Base-by-base conservation (phyloP, 2,113 vertebrate genomes). In the Malurus alboscapulatus region DNA sequence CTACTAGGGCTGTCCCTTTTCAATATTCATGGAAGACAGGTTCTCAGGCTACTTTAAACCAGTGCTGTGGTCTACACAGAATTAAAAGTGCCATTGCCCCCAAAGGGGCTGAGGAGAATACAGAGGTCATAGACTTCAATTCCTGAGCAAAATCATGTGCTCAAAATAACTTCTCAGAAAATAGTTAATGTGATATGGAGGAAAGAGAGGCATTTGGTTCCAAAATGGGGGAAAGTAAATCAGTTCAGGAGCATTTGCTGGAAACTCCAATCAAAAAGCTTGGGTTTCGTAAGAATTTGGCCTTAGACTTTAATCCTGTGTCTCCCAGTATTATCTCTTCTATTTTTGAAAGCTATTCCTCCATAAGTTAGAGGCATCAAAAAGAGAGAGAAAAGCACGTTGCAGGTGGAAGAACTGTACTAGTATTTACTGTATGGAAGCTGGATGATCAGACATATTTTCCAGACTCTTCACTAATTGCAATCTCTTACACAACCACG, bases 391-490 rank as follows among this genome's bases (percentile, higher is more conserved):
- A 59, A 14, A 83, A 71, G 25, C 8, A 69, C 1, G 0, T 24
- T 83, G 61, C 54, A 79, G 36, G 24, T 7, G 10, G 7, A 69
- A 34, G 58, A 82, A 48, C 30, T 51, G 34, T 12, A 50, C 5
- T 21, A 26, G 24, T 12, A 62, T 38, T 58, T 30, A 67, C 5
- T 57, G 19, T 6, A 44, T 14, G 36, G 62, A 84, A 87, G 53
- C 19, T 75, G 45, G 17, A 78, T 48, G 82, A 87, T 44, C 0
- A 2, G 21, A 72, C 45, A 73, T 1, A 3, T 65, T 87, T 81
- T 81, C 59, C 90, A 88, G 36, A 14, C 51, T 71, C 79, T 66
- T 82, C 32, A 69, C 84, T 87, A 76, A 87, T 72, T 65, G 38
- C 61, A 67, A 26, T 27, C 34, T 76, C 81, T 76, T 51, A 29